phyloP scores from a whole-genome alignment of 2,113 vertebrate species.

The Argyrosomus japonicus region DNA sequence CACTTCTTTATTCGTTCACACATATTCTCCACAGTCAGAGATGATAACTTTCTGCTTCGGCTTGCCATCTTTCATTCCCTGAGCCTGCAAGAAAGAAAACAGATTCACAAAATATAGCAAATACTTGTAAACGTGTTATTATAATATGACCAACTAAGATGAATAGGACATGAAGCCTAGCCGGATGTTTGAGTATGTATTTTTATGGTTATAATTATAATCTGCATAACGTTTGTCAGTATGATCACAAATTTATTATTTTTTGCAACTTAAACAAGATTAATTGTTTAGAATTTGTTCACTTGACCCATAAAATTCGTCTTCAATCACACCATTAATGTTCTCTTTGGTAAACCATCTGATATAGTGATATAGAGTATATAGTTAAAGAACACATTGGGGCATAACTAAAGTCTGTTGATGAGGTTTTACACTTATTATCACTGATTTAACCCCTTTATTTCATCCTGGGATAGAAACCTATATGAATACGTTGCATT shows the following conservation, averaged over 20 bases:
- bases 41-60: constrained; percentile 97
- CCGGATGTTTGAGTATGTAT: neutral
- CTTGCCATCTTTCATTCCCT: constrained; percentile 94
- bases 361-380: neutral
- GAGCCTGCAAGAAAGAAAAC: constrained; percentile 83
- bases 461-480: neutral
- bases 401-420: neutral
- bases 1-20: constrained; percentile 73
- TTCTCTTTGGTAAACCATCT: neutral
- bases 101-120: neutral
- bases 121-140: neutral
- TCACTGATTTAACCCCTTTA: neutral
- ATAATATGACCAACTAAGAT: neutral
- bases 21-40: constrained; percentile 93
- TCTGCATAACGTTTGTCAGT: neutral
- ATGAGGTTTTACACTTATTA: neutral
- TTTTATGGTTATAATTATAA: neutral
- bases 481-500: neutral
- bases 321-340: neutral
- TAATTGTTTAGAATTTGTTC: neutral
- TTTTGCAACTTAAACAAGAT: neutral
- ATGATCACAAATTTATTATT: neutral
- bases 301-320: neutral
- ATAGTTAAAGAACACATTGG: too few species aligned
- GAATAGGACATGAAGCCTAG: neutral